Conservation (phyloP, 2,888 invertebrate genomes). For the Quadriops clusia region DNA sequence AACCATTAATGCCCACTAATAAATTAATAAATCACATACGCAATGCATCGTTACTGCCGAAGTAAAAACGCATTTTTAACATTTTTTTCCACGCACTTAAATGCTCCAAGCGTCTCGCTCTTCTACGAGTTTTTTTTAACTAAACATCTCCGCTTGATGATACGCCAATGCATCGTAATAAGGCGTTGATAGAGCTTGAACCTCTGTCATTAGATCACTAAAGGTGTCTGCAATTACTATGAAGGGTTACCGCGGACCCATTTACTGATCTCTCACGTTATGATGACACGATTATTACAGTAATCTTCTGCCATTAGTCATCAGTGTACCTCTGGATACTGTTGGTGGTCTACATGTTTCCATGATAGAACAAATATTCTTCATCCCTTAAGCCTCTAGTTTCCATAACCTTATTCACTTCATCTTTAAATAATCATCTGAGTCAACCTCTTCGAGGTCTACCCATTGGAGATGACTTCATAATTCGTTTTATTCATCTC, state of each 20-base stretch:
- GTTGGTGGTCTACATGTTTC: slow-evolving; percentile 33
- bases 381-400: too few species aligned
- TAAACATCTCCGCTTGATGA: slow-evolving; percentile 8
- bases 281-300: slow-evolving; percentile 32
- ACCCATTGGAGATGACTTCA: too few species aligned
- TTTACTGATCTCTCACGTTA: slow-evolving; percentile 12
- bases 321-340: slow-evolving; percentile 26
- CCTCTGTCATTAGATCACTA: slow-evolving; percentile 27
- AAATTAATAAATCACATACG: background rate
- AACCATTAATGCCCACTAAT: too few species aligned
- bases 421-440: too few species aligned
- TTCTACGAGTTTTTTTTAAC: too few species aligned
- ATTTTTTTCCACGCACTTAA: too few species aligned
- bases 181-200: slow-evolving; percentile 26
- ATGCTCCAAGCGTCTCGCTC: too few species aligned
- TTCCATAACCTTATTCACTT: too few species aligned
- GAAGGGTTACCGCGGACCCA: slow-evolving; percentile 26
- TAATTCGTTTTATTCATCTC: too few species aligned
- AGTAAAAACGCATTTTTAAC: too few species aligned
- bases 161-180: slow-evolving; percentile 23
- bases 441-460: too few species aligned
- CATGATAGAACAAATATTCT: too few species aligned
- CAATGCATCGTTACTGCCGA: background rate
- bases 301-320: slow-evolving; percentile 33
- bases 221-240: slow-evolving; percentile 29